Percentiles rank a stretch among this genome's conserved stretches.
These are phyloP conservation scores for Chelon labrosus DNA, from an alignment of 2,797 vertebrate genomes.

Conservation along the genomic window DNA sequence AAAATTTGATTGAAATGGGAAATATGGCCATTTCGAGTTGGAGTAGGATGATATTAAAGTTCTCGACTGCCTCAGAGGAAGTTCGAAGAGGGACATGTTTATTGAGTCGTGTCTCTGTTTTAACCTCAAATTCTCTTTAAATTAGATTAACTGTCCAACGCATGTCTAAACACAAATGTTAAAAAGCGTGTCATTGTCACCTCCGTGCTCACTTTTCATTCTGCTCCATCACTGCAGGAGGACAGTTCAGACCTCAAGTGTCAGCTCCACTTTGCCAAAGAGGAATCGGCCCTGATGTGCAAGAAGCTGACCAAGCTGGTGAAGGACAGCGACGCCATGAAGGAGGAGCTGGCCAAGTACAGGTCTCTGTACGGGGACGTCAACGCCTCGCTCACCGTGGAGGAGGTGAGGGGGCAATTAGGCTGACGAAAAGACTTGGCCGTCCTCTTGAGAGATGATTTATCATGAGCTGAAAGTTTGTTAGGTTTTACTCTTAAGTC, in stretches of 20 bases:
- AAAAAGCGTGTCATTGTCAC: conserved; percentile 10
- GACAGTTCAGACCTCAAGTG: conserved; percentile 97
- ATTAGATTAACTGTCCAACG: not conserved
- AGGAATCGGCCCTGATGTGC: conserved; percentile 98
- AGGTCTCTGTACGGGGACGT: conserved; percentile 93
- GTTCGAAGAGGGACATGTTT: not conserved
- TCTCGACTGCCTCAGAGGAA: not conserved
- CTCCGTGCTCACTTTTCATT: conserved; percentile 17
- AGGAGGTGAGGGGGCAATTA: conserved; percentile 82
- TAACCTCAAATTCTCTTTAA: not conserved
- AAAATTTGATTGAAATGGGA: not conserved
- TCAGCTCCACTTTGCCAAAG: conserved; percentile 98
- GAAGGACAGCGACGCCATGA: conserved; percentile 96
- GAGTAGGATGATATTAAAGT: not conserved
- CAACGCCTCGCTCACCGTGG: conserved; percentile 91
- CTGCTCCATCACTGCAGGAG: conserved; percentile 83
- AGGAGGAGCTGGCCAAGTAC: conserved; percentile 95
- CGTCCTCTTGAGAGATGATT: not conserved
- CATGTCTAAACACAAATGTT: not conserved
- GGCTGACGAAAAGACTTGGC: not conserved
- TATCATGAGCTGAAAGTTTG: not conserved
- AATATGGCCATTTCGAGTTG: not conserved
- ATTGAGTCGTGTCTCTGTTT: not conserved
- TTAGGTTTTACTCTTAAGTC: not conserved
- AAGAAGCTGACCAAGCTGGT: conserved; percentile 97